A percentile compares a stretch with the other conserved stretches of the same genome.
Conservation (phyloP, 2,888 invertebrate species). For the Odontothrips loti region DNA sequence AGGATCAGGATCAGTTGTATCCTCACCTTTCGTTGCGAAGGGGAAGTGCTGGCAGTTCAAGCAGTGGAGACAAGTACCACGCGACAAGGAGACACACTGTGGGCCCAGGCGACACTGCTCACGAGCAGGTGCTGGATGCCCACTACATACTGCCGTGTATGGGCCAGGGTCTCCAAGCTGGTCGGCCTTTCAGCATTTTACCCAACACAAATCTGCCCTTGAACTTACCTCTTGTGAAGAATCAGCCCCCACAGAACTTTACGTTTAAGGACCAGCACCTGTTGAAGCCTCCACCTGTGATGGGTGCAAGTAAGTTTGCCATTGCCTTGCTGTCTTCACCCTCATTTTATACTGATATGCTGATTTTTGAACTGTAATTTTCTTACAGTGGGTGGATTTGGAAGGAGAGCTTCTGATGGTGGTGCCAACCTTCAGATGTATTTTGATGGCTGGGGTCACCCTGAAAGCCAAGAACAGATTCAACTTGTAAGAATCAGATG, state of each 20-base stretch:
- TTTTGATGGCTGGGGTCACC: conserved; percentile 56
- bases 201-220: conserved; percentile 80
- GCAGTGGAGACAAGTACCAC: conserved; percentile 48
- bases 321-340: neutral
- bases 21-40: neutral
- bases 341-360: neutral
- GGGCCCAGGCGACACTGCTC: conserved; percentile 84
- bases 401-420: conserved; percentile 90
- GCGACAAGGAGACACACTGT: conserved; percentile 86
- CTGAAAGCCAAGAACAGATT: conserved; percentile 54
- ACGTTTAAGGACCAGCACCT: conserved; percentile 90
- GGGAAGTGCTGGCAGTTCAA: conserved; percentile 28
- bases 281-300: conserved; percentile 85
- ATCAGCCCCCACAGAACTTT: conserved; percentile 78
- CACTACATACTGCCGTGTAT: conserved; percentile 44
- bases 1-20: neutral
- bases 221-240: conserved; percentile 76
- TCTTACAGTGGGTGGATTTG: conserved; percentile 56
- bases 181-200: conserved; percentile 53
- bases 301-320: conserved; percentile 66
- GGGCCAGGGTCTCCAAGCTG: conserved; percentile 40
- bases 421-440: conserved; percentile 84
- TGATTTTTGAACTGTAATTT: conserved; percentile 7
- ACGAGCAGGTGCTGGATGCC: conserved; percentile 61
- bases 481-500: conserved; percentile 47